Conservation (phyloP, 2,888 invertebrate species). For the Tetragonisca angustula region DNA sequence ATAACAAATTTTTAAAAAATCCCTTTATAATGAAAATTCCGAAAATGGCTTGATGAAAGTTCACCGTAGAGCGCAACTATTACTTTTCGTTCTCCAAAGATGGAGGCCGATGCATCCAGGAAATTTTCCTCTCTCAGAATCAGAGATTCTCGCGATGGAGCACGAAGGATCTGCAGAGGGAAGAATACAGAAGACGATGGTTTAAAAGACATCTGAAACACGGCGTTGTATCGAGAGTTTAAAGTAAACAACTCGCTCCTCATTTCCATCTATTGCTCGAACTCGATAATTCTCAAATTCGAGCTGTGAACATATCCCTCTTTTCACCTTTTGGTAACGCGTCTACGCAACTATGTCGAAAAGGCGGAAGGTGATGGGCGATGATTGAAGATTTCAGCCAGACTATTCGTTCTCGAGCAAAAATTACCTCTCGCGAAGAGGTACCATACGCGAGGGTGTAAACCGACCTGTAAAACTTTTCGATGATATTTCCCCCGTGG, state of each 20-base stretch:
- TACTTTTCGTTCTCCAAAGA: too few species aligned
- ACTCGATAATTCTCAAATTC: slow-evolving; percentile 20
- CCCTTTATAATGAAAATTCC: too few species aligned
- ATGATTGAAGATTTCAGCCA: slow-evolving; percentile 37
- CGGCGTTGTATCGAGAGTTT: not conserved
- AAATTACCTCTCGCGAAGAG: slow-evolving; percentile 37
- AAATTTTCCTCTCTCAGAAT: too few species aligned
- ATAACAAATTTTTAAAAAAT: too few species aligned
- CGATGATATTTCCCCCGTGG: slow-evolving; percentile 30
- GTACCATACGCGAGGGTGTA: not conserved
- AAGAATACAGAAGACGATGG: not conserved
- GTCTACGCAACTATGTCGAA: slow-evolving; percentile 14
- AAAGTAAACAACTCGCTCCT: not conserved
- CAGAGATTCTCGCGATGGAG: too few species aligned
- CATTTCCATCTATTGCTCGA: not conserved
- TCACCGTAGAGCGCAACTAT: too few species aligned
- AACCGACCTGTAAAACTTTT: slow-evolving; percentile 35
- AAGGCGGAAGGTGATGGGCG: slow-evolving; percentile 24
- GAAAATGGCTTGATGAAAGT: too few species aligned
- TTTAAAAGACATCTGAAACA: not conserved
- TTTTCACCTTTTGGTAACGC: not conserved
- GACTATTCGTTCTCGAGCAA: slow-evolving; percentile 25
- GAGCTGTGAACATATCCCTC: not conserved
- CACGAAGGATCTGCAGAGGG: too few species aligned
- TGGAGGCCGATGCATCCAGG: too few species aligned